These are phyloP conservation scores for Cantharis nigra DNA, from an alignment of 2,888 invertebrate species.

Conservation along the genomic window DNA sequence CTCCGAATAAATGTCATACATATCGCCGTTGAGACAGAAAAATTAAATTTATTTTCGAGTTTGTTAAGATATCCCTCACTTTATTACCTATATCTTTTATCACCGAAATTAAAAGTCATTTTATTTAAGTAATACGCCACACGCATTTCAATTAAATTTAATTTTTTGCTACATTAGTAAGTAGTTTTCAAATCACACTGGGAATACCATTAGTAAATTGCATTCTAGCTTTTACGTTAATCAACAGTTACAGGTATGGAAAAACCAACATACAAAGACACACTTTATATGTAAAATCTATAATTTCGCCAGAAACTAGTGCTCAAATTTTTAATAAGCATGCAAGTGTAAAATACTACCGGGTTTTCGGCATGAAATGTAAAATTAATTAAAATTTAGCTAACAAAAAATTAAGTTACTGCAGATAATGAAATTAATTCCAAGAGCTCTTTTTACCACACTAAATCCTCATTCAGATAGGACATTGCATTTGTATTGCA, in stretches of 20 bases:
- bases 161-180: neutral
- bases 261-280: neutral
- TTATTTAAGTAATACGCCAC: neutral
- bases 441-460: no score
- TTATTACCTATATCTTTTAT: neutral
- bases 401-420: no score
- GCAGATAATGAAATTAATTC: no score
- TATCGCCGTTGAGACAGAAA: constrained; percentile 7
- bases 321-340: neutral
- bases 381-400: neutral
- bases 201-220: neutral
- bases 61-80: neutral
- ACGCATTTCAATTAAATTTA: neutral
- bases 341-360: neutral
- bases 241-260: neutral
- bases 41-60: neutral
- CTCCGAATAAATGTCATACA: constrained; percentile 45
- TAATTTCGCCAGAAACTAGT: neutral
- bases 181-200: neutral
- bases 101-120: neutral
- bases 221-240: neutral
- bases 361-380: neutral
- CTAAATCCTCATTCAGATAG: no score
- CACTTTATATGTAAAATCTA: neutral
- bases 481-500: no score